These are phyloP conservation scores for Scolopax bukidnonensis DNA, from an alignment of 2,797 vertebrate genomes.

Conservation along the genomic window DNA sequence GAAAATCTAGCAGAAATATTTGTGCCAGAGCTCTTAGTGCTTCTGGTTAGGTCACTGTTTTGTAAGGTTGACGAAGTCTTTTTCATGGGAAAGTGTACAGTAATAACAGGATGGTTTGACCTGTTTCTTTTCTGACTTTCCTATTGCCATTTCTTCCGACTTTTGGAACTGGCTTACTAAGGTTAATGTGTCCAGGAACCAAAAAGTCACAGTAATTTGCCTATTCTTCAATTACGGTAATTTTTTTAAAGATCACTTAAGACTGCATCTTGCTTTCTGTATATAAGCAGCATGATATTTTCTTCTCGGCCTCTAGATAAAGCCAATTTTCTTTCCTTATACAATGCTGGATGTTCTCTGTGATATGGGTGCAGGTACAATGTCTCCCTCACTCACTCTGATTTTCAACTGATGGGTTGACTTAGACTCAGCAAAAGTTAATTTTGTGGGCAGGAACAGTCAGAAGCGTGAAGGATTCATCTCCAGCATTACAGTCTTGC, in stretches of 20 bases:
- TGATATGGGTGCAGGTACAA: not conserved
- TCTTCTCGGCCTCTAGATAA: not conserved
- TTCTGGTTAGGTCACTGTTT: not conserved
- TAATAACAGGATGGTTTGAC: not conserved
- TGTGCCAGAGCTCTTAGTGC: not conserved
- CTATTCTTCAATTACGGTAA: not conserved
- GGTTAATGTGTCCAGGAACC: not conserved
- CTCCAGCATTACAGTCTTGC: not conserved
- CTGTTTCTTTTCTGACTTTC: not conserved
- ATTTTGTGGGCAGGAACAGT: not conserved
- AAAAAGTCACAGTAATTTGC: not conserved
- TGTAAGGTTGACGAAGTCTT: rapidly evolving
- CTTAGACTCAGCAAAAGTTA: not conserved
- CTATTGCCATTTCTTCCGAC: not conserved
- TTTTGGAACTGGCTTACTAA: not conserved
- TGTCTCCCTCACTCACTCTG: not conserved
- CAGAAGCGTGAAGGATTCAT: not conserved
- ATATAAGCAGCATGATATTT: not conserved
- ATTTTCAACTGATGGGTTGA: not conserved
- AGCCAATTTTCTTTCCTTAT: not conserved
- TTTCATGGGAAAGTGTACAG: not conserved
- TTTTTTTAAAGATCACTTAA: not conserved
- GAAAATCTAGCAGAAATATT: not conserved
- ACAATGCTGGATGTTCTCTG: not conserved
- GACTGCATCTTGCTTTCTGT: not conserved